Evolutionary conservation across 2,888 invertebrate genomes (phyloP).

Genomic region (Agrenia bidenticulata): DNA sequence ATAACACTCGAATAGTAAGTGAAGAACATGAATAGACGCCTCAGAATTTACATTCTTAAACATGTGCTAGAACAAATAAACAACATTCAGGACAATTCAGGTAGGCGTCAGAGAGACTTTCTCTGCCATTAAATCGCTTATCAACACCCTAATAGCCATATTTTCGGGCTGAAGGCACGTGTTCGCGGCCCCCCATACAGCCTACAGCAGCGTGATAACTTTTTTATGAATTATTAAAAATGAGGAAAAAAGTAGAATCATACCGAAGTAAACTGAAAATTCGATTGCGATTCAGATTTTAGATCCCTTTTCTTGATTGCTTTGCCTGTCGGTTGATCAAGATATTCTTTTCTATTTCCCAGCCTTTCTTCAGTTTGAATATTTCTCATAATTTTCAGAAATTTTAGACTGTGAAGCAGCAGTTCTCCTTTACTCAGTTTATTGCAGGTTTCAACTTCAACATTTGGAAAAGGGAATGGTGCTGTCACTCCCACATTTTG

Average conservation of each 20-base stretch:
- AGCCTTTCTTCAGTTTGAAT: too few species aligned
- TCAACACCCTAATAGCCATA: too few species aligned
- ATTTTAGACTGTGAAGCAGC: constrained; percentile 4
- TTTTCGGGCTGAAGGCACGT: too few species aligned
- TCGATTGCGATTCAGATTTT: neutral
- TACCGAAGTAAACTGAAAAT: neutral
- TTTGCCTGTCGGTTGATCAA: too few species aligned
- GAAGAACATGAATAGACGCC: constrained; percentile 31
- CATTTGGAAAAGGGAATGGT: constrained; percentile 24
- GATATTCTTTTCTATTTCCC: too few species aligned
- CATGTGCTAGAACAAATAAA: constrained; percentile 35
- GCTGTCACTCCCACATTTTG: too few species aligned
- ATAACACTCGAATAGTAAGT: constrained; percentile 29
- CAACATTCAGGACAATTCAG: too few species aligned
- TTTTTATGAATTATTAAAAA: too few species aligned
- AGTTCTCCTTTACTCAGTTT: constrained; percentile 12
- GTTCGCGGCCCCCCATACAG: too few species aligned
- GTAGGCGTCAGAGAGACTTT: too few species aligned
- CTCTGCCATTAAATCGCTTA: too few species aligned
- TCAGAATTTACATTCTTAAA: constrained; percentile 30
- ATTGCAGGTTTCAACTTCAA: neutral
- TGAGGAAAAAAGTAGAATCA: neutral
- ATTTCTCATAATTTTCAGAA: neutral
- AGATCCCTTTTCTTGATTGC: neutral
- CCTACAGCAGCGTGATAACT: too few species aligned